phyloP scores from a whole-genome alignment of 2,113 vertebrate species.

The Phylloscopus trochiloides region DNA sequence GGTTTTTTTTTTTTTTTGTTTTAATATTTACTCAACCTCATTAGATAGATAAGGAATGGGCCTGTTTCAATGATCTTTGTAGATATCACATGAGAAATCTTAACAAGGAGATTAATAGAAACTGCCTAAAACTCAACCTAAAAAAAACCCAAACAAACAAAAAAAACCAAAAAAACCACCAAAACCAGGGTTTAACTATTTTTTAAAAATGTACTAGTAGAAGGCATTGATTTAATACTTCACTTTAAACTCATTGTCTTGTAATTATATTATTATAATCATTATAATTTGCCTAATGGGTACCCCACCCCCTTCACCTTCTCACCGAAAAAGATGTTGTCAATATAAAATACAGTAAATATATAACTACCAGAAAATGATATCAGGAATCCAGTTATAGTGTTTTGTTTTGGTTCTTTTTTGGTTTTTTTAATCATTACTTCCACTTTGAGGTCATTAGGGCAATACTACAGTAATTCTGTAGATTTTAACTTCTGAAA shows the following conservation, averaged over 20 bases:
- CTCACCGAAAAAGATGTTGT: background rate
- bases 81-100: background rate
- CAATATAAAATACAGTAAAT: background rate
- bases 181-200: background rate
- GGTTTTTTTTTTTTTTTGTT: background rate
- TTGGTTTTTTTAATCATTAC: background rate
- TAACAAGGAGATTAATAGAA: background rate
- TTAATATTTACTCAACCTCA: background rate
- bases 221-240: background rate
- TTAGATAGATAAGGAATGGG: background rate
- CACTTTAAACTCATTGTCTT: background rate
- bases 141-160: no score
- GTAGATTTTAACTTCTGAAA: background rate
- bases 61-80: background rate
- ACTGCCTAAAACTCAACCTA: rapidly evolving
- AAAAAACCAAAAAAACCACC: no score
- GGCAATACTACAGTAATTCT: background rate
- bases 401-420: no score
- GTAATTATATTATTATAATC: background rate
- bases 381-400: background rate
- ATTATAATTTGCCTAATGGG: background rate
- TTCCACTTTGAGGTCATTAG: background rate
- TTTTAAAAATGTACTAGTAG: background rate
- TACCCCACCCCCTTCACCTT: rapidly evolving
- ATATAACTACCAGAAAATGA: background rate